Evolutionary conservation across 2,888 invertebrate genomes (phyloP).

Genomic region (Nowickia ferox): DNA sequence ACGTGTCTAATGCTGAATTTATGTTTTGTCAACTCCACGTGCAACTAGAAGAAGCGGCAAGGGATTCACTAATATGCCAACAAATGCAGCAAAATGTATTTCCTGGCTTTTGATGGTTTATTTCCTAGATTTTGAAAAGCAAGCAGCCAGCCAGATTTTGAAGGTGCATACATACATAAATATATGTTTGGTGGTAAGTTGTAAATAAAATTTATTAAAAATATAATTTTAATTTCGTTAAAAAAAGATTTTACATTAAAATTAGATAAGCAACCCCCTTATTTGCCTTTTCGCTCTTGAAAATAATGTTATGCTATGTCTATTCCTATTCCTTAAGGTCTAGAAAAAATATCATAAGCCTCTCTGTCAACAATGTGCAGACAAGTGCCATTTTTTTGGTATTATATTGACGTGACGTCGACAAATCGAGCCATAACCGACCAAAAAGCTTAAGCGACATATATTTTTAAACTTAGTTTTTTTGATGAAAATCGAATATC

Average conservation of each 20-base stretch:
- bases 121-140: neutral
- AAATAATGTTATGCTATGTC: no score
- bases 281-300: no score
- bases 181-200: conserved; percentile 36
- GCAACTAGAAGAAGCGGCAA: neutral
- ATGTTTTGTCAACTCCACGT: conserved; percentile 30
- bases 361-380: no score
- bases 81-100: conserved; percentile 37
- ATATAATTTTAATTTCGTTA: neutral
- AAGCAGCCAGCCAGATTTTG: neutral
- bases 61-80: conserved; percentile 3
- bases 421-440: no score
- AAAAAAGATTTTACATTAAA: neutral
- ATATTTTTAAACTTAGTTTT: no score
- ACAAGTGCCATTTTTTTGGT: no score
- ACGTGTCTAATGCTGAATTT: conserved; percentile 49
- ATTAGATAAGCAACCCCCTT: no score
- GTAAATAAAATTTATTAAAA: neutral
- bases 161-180: neutral
- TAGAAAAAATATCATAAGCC: no score
- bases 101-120: conserved; percentile 40
- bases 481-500: no score
- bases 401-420: no score
- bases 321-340: no score
- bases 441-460: no score